Conservation (phyloP, 2,888 invertebrate genomes). For the Pyralis farinalis region DNA sequence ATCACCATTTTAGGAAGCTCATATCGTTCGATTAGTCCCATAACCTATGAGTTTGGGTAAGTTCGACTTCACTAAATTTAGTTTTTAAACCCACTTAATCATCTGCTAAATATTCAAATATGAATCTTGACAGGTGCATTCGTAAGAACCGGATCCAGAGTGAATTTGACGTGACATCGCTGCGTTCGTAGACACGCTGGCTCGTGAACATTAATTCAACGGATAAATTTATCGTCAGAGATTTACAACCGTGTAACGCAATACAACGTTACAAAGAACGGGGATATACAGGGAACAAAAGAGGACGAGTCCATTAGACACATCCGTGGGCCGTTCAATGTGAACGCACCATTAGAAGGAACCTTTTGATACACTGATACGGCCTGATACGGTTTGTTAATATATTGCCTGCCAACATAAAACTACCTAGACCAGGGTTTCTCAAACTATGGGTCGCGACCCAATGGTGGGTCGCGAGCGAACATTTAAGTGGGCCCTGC, state of each 20-base stretch:
- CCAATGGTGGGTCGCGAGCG: too few relatives aligned
- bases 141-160: conserved; percentile 48
- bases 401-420: too few relatives aligned
- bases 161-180: conserved; percentile 62
- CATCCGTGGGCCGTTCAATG: conserved; percentile 27
- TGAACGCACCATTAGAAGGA: conserved; percentile 15
- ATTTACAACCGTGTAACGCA: conserved; percentile 55
- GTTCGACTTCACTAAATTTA: too few relatives aligned
- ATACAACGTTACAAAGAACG: conserved; percentile 44
- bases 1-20: too few relatives aligned
- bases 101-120: conserved; percentile 48
- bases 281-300: conserved; percentile 50
- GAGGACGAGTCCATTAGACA: conserved; percentile 53
- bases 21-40: too few relatives aligned
- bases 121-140: conserved; percentile 64
- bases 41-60: too few relatives aligned
- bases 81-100: too few relatives aligned
- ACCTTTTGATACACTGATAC: too few relatives aligned
- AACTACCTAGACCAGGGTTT: too few relatives aligned
- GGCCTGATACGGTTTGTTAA: too few relatives aligned
- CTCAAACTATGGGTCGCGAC: too few relatives aligned
- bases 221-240: conserved; percentile 61
- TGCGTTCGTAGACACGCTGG: conserved; percentile 55
- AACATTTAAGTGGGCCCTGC: too few relatives aligned
- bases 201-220: conserved; percentile 65